Evolutionary conservation across 2,888 invertebrate species (phyloP).

Genomic region (Gymnosoma rotundatum): DNA sequence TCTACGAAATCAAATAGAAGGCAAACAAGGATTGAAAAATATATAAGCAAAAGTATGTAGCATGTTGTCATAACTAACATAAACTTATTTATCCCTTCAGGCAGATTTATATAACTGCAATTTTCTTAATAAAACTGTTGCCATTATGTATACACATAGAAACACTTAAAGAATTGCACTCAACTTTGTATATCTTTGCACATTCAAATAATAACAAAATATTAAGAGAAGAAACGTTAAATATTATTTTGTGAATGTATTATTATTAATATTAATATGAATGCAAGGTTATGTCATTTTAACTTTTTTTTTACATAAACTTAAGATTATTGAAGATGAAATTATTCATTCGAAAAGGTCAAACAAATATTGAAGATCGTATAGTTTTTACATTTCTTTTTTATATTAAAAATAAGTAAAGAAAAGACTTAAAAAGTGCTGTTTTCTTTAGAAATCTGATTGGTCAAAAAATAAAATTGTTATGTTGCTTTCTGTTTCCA

Average conservation of each 20-base stretch:
- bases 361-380: slow-evolving; percentile 7
- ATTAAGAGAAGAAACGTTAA: slow-evolving; percentile 22
- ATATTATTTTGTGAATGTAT: slow-evolving; percentile 12
- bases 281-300: not conserved
- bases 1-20: too few relatives aligned
- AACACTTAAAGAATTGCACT: not conserved
- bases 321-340: slow-evolving; percentile 23
- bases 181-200: not conserved
- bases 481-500: not conserved
- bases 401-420: not conserved
- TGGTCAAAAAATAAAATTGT: not conserved
- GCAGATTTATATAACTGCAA: slow-evolving; percentile 75
- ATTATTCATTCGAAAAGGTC: slow-evolving; percentile 50
- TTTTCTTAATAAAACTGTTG: slow-evolving; percentile 64
- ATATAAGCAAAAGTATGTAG: slow-evolving; percentile 2
- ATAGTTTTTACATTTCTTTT: not conserved
- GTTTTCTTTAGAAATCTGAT: not conserved
- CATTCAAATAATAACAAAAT: not conserved
- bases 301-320: slow-evolving; percentile 27
- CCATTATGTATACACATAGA: slow-evolving; percentile 9
- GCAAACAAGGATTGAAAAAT: not conserved
- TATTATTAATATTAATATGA: slow-evolving; percentile 41
- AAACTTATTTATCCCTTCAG: slow-evolving; percentile 78
- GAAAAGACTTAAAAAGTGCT: not conserved
- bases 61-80: slow-evolving; percentile 77